Percentiles rank a stretch among this genome's conserved stretches.
Evolutionary conservation across 2,113 vertebrate species (phyloP).

Genomic region (Brachirus orientalis): DNA sequence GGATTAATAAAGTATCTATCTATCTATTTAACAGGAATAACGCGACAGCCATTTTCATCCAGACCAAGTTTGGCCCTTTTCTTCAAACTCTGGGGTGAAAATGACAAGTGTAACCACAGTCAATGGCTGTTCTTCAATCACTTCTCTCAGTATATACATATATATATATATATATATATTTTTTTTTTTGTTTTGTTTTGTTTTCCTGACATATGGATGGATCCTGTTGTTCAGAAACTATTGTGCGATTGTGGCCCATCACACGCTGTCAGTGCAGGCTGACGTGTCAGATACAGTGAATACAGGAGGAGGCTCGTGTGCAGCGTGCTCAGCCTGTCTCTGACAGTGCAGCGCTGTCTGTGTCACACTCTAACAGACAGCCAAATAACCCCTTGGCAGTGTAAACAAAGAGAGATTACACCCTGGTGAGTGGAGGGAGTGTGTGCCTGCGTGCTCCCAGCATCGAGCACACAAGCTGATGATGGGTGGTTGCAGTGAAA

Average conservation of each 20-base stretch:
- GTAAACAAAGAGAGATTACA: conserved; percentile 85
- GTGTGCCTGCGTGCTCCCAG: conserved; percentile 72
- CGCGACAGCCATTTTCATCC: neutral
- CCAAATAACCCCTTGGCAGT: conserved; percentile 83
- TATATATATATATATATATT: too few relatives aligned
- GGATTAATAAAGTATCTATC: too few relatives aligned
- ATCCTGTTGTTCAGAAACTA: conserved; percentile 60
- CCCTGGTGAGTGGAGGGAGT: conserved; percentile 79
- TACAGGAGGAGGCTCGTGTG: conserved; percentile 65
- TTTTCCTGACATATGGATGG: conserved; percentile 54
- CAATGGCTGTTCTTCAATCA: conserved; percentile 44
- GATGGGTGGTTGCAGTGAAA: conserved; percentile 59
- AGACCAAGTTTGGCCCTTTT: conserved; percentile 9
- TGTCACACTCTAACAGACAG: conserved; percentile 83
- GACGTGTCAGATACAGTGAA: conserved; percentile 70
- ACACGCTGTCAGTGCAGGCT: conserved; percentile 69
- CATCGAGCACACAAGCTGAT: conserved; percentile 58
- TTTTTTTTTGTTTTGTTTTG: conserved; percentile 18
- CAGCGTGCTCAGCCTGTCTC: conserved; percentile 70
- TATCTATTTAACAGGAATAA: conserved; percentile 19
- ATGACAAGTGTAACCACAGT: conserved; percentile 48
- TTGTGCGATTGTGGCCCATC: conserved; percentile 74
- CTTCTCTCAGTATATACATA: too few relatives aligned
- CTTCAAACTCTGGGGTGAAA: conserved; percentile 31
- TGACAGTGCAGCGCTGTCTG: conserved; percentile 77